These are phyloP conservation scores for Agrotis puta DNA, from an alignment of 2,888 invertebrate species.

Conservation along the genomic window DNA sequence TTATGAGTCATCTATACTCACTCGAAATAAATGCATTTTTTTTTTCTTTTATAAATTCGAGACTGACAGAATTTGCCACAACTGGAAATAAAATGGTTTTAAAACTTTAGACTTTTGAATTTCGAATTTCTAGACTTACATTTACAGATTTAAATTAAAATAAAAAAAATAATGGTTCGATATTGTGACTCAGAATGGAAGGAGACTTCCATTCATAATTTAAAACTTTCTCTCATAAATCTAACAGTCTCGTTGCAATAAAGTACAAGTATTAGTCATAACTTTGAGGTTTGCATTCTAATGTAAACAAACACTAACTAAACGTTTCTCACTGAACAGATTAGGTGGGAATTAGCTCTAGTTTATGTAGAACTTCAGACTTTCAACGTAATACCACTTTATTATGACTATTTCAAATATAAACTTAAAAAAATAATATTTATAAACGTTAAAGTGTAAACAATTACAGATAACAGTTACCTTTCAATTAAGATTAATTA, in stretches of 20 bases:
- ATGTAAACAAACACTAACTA: conserved; percentile 53
- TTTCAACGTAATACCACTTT: not conserved
- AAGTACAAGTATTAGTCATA: not conserved
- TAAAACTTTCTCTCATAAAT: too few species aligned
- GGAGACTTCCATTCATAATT: too few species aligned
- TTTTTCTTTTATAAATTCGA: too few species aligned
- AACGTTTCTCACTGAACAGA: conserved; percentile 10
- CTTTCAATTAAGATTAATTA: conserved; percentile 49
- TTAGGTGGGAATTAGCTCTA: conserved; percentile 27
- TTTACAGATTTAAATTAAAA: too few species aligned
- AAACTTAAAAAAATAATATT: not conserved
- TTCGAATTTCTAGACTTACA: not conserved
- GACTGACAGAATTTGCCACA: not conserved
- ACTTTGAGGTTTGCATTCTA: conserved; percentile 29
- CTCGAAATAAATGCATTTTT: too few species aligned
- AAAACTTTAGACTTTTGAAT: not conserved
- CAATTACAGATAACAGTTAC: conserved; percentile 19
- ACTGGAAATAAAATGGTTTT: not conserved
- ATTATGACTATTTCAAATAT: not conserved
- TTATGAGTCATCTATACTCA: too few species aligned
- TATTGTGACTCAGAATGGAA: too few species aligned
- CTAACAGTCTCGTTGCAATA: not conserved
- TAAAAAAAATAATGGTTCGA: too few species aligned
- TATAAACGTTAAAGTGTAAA: conserved; percentile 8
- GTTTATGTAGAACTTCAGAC: not conserved